Evolutionary conservation across 2,797 vertebrate genomes (phyloP).

Genomic region (Takifugu rubripes): DNA sequence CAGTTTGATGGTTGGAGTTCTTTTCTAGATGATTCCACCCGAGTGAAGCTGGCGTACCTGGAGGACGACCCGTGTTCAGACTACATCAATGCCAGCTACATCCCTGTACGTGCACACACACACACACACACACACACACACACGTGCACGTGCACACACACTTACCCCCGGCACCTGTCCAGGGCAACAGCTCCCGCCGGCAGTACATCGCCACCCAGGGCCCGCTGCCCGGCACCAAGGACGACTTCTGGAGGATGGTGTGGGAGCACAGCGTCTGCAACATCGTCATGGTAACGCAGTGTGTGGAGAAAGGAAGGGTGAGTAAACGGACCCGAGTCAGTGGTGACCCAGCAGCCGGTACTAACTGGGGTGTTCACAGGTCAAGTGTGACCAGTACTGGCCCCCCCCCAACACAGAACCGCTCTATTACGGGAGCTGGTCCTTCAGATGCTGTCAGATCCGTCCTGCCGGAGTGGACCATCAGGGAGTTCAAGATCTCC

Average conservation of each 20-base stretch:
- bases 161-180: constrained; percentile 9
- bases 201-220: constrained; percentile 94
- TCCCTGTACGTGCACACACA: constrained; percentile 78
- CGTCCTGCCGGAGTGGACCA: constrained; percentile 93
- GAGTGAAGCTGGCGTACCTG: constrained; percentile 90
- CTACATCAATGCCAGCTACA: constrained; percentile 95
- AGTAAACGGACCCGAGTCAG: constrained; percentile 61
- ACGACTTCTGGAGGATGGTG: too few relatives aligned
- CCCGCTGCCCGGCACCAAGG: constrained; percentile 85
- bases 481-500: constrained; percentile 92
- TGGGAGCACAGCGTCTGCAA: too few relatives aligned
- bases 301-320: too few relatives aligned
- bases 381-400: constrained; percentile 98
- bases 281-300: too few relatives aligned
- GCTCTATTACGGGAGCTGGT: constrained; percentile 93
- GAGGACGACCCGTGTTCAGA: constrained; percentile 93
- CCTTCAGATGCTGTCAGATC: constrained; percentile 93
- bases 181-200: constrained; percentile 89
- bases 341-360: constrained; percentile 48
- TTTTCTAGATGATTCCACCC: constrained; percentile 84
- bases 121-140: not conserved
- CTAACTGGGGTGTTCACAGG: constrained; percentile 63
- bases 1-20: not conserved
- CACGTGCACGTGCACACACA: not conserved
- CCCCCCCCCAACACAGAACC: constrained; percentile 84